A percentile compares a stretch with the other conserved stretches of the same genome.
phyloP scores from a whole-genome alignment of 2,888 invertebrate genomes.

The Acronicta aceris region DNA sequence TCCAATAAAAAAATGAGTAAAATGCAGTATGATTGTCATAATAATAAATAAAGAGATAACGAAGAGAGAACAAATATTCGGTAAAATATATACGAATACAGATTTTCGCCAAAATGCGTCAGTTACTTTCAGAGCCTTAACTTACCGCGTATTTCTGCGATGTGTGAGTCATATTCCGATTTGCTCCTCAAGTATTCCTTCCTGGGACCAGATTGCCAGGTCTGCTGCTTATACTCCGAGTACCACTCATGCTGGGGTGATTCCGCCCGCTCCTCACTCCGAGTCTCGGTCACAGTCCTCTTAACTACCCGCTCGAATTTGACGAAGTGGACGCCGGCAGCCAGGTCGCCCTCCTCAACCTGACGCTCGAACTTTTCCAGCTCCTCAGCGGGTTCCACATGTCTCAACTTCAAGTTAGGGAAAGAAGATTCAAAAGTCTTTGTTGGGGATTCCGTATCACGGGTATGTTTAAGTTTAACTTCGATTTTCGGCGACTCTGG shows the following conservation, averaged over 20 bases:
- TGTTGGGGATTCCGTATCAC: slow-evolving; percentile 85
- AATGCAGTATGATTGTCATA: slow-evolving; percentile 3
- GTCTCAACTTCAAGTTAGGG: slow-evolving; percentile 84
- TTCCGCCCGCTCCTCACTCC: slow-evolving; percentile 79
- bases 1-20: slow-evolving; percentile 1
- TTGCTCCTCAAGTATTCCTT: slow-evolving; percentile 93
- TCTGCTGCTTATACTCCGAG: slow-evolving; percentile 84
- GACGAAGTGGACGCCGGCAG: slow-evolving; percentile 90
- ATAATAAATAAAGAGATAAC: neutral
- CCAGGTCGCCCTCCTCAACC: slow-evolving; percentile 91
- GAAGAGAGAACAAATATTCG: neutral
- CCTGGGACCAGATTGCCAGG: slow-evolving; percentile 91
- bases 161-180: slow-evolving; percentile 96
- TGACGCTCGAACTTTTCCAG: slow-evolving; percentile 73
- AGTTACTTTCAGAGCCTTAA: slow-evolving; percentile 18
- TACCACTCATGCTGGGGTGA: slow-evolving; percentile 86
- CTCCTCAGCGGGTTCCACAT: slow-evolving; percentile 79
- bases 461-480: slow-evolving; percentile 89
- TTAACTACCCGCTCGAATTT: slow-evolving; percentile 92
- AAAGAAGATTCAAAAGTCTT: slow-evolving; percentile 78
- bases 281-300: slow-evolving; percentile 89
- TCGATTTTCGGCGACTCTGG: slow-evolving; percentile 90
- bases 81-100: no score
- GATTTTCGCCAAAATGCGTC: neutral
- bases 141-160: slow-evolving; percentile 95